Evolutionary conservation across 2,113 vertebrate species (phyloP).

Genomic region (Diadophis punctatus): DNA sequence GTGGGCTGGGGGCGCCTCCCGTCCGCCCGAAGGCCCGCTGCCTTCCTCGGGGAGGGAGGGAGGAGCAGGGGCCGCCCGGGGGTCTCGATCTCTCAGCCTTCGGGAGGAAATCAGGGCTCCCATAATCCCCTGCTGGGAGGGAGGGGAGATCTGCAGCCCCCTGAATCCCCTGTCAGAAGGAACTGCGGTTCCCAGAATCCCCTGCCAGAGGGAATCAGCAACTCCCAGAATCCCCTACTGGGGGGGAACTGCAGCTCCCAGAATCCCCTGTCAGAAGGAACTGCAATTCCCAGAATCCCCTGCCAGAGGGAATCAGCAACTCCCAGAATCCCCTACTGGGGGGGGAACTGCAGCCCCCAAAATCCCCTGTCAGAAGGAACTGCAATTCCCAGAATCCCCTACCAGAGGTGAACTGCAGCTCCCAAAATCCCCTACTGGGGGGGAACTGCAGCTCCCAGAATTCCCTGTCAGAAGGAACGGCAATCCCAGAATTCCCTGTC

Average conservation of each 20-base stretch:
- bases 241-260: not conserved
- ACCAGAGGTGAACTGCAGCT: not conserved
- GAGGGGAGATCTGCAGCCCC: not conserved
- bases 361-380: too few relatives aligned
- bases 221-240: not conserved
- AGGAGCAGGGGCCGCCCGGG: not conserved
- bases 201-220: not conserved
- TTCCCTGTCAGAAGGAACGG: not conserved
- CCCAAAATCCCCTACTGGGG: not conserved
- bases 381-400: not conserved
- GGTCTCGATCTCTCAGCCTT: not conserved
- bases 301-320: rapidly evolving
- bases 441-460: not conserved
- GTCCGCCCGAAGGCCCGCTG: not conserved
- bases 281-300: not conserved
- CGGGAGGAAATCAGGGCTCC: not conserved
- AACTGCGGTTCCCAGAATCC: too few relatives aligned
- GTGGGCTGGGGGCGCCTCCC: not conserved
- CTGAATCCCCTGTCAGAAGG: too few relatives aligned
- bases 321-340: not conserved
- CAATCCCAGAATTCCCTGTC: not conserved
- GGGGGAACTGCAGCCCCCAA: too few relatives aligned
- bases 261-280: too few relatives aligned
- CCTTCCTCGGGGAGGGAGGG: not conserved
- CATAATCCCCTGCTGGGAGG: not conserved